These are phyloP conservation scores for Motacilla tschutschensis DNA, from an alignment of 2,113 vertebrate species.

Conservation along the genomic window DNA sequence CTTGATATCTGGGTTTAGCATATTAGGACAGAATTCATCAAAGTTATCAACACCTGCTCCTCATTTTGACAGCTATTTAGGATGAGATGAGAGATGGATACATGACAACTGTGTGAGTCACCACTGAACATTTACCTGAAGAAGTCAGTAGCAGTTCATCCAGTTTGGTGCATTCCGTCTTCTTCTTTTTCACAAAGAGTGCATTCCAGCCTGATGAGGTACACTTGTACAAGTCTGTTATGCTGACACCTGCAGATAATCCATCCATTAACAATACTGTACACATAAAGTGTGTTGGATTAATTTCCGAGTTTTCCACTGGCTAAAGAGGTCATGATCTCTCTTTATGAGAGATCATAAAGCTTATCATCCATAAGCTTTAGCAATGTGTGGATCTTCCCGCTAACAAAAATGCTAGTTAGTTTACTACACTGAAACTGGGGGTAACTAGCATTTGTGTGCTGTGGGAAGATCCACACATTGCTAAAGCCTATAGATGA, in stretches of 20 bases:
- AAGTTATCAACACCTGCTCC: neutral
- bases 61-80: neutral
- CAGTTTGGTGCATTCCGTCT: constrained; percentile 47
- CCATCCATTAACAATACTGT: neutral
- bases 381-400: neutral
- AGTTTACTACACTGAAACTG: neutral
- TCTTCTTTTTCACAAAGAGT: neutral
- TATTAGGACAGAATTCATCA: neutral
- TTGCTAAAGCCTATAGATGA: neutral
- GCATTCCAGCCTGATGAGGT: neutral
- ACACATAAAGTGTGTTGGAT: neutral
- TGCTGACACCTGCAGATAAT: constrained; percentile 40
- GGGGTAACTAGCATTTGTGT: neutral
- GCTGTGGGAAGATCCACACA: fast-evolving
- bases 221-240: constrained; percentile 32
- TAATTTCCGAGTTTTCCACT: neutral
- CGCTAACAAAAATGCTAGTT: neutral
- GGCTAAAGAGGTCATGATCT: neutral
- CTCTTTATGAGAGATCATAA: neutral
- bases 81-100: neutral
- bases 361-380: neutral
- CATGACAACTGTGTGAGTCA: neutral
- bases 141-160: constrained; percentile 14
- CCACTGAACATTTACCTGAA: constrained; percentile 57
- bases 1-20: neutral